Evolutionary conservation across 2,113 vertebrate genomes (phyloP).

Genomic region (Syrmaticus mikado): DNA sequence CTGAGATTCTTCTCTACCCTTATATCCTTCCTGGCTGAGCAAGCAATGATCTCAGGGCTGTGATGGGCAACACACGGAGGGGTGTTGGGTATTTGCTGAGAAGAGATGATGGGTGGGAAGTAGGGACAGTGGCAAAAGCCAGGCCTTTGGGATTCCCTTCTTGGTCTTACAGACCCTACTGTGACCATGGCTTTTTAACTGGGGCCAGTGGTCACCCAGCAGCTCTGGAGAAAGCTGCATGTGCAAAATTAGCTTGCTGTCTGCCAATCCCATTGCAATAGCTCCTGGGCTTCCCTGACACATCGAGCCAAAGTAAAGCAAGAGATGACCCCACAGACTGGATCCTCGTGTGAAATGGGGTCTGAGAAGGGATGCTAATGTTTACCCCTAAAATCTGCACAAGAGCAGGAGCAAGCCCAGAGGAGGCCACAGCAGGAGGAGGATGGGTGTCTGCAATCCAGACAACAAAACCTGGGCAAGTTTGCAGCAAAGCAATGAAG

Average conservation of each 20-base stretch:
- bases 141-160: not conserved
- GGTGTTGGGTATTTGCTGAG: not conserved
- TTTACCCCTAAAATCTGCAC: not conserved
- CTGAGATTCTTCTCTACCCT: not conserved
- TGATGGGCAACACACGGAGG: not conserved
- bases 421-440: not conserved
- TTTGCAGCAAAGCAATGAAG: too few relatives aligned
- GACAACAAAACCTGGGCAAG: not conserved
- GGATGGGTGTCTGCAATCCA: not conserved
- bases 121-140: not conserved
- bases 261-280: not conserved
- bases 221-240: not conserved
- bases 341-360: not conserved
- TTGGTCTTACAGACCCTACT: not conserved
- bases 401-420: not conserved
- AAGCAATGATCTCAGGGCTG: not conserved
- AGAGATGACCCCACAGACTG: too few relatives aligned
- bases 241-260: not conserved
- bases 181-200: not conserved
- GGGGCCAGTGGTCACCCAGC: not conserved
- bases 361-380: not conserved
- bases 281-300: not conserved
- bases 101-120: not conserved
- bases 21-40: not conserved
- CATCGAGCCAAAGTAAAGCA: rapidly evolving